Conservation (phyloP, 2,888 invertebrate genomes). For the Amphiduros pacificus region DNA sequence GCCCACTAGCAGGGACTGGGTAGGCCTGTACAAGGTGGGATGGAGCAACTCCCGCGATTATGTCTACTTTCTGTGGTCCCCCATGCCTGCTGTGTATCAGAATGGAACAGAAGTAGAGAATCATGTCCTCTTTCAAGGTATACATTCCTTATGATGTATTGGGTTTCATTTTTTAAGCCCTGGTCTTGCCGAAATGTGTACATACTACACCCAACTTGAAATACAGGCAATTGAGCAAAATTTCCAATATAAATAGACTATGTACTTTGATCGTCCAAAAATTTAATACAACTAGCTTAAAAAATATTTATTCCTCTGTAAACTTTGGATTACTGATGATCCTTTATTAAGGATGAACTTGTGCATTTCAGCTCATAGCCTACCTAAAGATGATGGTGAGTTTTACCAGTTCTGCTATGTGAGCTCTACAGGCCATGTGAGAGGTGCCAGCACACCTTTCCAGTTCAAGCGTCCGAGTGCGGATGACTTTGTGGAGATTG, state of each 20-base stretch:
- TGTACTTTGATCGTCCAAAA: too few species aligned
- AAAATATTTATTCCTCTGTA: too few species aligned
- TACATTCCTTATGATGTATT: not conserved
- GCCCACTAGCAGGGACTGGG: slow-evolving; percentile 46
- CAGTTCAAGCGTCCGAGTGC: slow-evolving; percentile 49
- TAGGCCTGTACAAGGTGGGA: slow-evolving; percentile 56
- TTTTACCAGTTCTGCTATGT: slow-evolving; percentile 60
- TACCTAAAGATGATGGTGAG: slow-evolving; percentile 58
- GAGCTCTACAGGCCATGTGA: slow-evolving; percentile 44
- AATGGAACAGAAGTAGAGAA: slow-evolving; percentile 38
- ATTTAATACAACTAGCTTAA: too few species aligned
- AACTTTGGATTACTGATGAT: too few species aligned
- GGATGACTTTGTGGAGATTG: slow-evolving; percentile 53
- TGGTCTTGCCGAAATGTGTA: too few species aligned
- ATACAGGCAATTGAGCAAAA: too few species aligned
- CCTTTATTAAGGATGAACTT: too few species aligned
- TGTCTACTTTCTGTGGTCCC: slow-evolving; percentile 50
- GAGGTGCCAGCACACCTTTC: slow-evolving; percentile 59
- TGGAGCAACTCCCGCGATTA: slow-evolving; percentile 49
- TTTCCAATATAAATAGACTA: too few species aligned
- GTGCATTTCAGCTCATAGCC: slow-evolving; percentile 43
- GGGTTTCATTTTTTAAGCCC: too few species aligned
- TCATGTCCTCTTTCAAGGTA: slow-evolving; percentile 44
- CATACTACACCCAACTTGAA: too few species aligned
- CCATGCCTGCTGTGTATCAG: slow-evolving; percentile 36